Conservation (phyloP, 2,888 invertebrate genomes). For the Plebejus argus region DNA sequence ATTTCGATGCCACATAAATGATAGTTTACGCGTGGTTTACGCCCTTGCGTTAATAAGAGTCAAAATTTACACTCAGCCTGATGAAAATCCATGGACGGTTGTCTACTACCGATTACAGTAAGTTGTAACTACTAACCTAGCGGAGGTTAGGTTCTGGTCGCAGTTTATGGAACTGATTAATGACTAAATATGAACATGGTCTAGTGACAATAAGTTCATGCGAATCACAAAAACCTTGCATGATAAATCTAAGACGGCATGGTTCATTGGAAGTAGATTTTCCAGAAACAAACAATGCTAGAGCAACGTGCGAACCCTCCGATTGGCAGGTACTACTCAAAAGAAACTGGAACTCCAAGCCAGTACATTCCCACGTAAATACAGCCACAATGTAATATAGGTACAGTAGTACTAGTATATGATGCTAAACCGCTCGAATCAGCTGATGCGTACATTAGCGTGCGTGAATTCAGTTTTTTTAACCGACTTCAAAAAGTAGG, state of each 20-base stretch:
- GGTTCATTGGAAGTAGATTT: constrained; percentile 11
- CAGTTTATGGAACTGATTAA: neutral
- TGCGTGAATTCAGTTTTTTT: no score
- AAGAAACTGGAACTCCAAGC: constrained; percentile 42
- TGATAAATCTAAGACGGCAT: neutral
- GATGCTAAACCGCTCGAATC: neutral
- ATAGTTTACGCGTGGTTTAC: no score
- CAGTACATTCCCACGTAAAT: constrained; percentile 5
- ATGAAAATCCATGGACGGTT: no score
- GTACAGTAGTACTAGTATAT: neutral
- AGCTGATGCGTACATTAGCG: no score
- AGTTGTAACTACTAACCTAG: neutral
- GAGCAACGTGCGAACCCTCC: constrained; percentile 48
- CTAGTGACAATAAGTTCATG: neutral
- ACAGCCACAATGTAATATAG: neutral
- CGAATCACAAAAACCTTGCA: neutral
- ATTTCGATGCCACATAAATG: no score
- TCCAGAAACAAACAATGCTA: constrained; percentile 26
- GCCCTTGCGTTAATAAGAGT: no score
- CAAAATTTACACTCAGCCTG: no score
- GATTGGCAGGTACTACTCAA: constrained; percentile 48
- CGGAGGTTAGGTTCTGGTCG: neutral
- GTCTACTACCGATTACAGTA: no score
- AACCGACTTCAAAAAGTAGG: no score
- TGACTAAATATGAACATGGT: neutral